phyloP scores from a whole-genome alignment of 2,113 vertebrate genomes.

The Labeo rohita region DNA sequence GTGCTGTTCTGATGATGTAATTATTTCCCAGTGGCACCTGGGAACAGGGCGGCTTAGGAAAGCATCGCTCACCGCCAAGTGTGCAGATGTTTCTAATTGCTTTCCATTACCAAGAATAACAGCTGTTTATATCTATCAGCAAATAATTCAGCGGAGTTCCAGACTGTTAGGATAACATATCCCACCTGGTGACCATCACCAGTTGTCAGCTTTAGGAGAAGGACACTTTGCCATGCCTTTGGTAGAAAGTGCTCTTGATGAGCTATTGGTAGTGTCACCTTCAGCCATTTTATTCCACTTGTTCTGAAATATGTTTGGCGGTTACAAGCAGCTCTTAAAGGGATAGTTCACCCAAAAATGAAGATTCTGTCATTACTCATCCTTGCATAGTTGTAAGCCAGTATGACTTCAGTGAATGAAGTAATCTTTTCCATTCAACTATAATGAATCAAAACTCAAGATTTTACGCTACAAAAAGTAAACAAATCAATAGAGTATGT shows the following conservation, averaged over 20 bases:
- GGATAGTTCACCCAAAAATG: neutral
- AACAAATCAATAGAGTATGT: no score
- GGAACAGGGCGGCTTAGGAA: constrained; percentile 79
- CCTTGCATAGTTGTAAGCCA: neutral
- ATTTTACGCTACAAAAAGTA: neutral
- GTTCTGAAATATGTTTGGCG: constrained; percentile 64
- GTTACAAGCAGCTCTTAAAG: neutral
- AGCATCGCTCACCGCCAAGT: constrained; percentile 96
- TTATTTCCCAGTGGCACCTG: constrained; percentile 97
- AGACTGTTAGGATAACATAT: constrained; percentile 98
- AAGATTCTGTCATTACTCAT: neutral
- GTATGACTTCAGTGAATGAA: neutral
- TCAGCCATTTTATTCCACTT: constrained; percentile 84
- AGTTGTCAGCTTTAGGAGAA: constrained; percentile 81
- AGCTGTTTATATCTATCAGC: constrained; percentile 99
- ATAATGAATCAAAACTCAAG: neutral
- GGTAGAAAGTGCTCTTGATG: constrained; percentile 81
- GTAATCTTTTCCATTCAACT: neutral
- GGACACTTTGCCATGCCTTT: constrained; percentile 78
- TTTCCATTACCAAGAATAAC: constrained; percentile 99
- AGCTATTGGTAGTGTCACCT: constrained; percentile 88
- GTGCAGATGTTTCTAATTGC: constrained; percentile 99
- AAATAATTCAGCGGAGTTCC: constrained; percentile 98
- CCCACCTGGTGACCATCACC: constrained; percentile 98
- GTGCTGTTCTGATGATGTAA: constrained; percentile 87